Conservation (phyloP, 2,113 vertebrate species). For the Strigops habroptila region DNA sequence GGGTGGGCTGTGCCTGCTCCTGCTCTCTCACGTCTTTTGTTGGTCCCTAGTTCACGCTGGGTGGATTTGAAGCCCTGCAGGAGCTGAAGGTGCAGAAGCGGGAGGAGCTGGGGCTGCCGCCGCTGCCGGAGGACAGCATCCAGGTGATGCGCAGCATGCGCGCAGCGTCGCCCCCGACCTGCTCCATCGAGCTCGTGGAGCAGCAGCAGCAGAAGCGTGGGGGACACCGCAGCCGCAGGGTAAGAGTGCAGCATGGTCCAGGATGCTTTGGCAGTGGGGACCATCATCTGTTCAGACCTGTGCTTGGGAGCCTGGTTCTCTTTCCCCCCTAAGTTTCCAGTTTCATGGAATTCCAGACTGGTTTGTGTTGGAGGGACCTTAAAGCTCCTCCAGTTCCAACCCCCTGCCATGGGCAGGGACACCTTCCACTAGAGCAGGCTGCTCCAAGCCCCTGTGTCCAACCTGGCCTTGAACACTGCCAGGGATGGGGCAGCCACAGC, state of each 20-base stretch:
- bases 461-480: rapidly evolving
- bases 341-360: rapidly evolving
- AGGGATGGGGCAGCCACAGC: neutral
- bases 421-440: rapidly evolving
- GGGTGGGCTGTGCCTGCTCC: rapidly evolving
- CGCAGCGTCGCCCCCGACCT: conserved; percentile 89
- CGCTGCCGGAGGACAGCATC: conserved; percentile 92
- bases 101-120: conserved; percentile 78
- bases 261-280: neutral
- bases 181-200: conserved; percentile 88
- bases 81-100: conserved; percentile 82
- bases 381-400: rapidly evolving
- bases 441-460: neutral
- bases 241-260: neutral
- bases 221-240: conserved; percentile 86
- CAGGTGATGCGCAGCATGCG: conserved; percentile 91
- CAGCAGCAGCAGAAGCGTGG: conserved; percentile 87
- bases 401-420: neutral
- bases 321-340: neutral
- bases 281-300: rapidly evolving
- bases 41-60: conserved; percentile 86
- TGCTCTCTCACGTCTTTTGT: neutral
- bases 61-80: conserved; percentile 92
- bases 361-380: neutral
- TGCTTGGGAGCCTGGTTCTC: rapidly evolving